Percentiles rank a stretch among this genome's conserved stretches.
These are phyloP conservation scores for Ahaetulla prasina DNA, from an alignment of 2,113 vertebrate genomes.

Conservation along the genomic window DNA sequence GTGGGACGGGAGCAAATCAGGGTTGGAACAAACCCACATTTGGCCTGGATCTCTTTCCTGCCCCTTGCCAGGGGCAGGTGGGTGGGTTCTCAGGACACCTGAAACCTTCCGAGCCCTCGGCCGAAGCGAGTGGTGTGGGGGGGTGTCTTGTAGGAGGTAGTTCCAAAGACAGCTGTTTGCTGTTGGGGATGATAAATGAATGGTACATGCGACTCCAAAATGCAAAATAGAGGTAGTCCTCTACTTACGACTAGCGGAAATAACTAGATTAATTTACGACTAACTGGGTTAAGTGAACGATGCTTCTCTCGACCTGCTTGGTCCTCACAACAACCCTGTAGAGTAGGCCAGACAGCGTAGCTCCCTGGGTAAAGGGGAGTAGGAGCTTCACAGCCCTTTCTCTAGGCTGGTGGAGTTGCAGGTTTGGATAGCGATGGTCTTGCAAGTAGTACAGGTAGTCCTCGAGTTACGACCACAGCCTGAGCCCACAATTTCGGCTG, in stretches of 20 bases:
- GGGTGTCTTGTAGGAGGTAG: neutral
- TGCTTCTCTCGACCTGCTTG: neutral
- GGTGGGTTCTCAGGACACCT: neutral
- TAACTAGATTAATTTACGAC: too few species aligned
- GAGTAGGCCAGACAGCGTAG: neutral
- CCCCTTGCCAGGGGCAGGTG: neutral
- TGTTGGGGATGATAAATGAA: neutral
- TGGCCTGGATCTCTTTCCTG: neutral
- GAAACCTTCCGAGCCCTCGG: neutral
- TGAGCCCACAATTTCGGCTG: neutral
- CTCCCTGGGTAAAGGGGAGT: neutral
- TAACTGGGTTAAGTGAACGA: too few species aligned
- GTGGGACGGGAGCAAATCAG: too few species aligned
- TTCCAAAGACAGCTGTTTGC: neutral
- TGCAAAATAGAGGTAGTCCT: neutral
- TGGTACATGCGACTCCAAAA: neutral
- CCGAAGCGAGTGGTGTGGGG: neutral
- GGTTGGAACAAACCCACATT: neutral
- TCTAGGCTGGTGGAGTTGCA: neutral
- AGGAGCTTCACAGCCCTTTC: neutral
- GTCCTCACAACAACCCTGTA: neutral
- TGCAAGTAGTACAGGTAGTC: neutral
- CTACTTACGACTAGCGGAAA: neutral
- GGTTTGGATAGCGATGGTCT: neutral
- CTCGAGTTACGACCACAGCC: neutral